phyloP scores from a whole-genome alignment of 2,113 vertebrate genomes.

The Phrynosoma platyrhinos region DNA sequence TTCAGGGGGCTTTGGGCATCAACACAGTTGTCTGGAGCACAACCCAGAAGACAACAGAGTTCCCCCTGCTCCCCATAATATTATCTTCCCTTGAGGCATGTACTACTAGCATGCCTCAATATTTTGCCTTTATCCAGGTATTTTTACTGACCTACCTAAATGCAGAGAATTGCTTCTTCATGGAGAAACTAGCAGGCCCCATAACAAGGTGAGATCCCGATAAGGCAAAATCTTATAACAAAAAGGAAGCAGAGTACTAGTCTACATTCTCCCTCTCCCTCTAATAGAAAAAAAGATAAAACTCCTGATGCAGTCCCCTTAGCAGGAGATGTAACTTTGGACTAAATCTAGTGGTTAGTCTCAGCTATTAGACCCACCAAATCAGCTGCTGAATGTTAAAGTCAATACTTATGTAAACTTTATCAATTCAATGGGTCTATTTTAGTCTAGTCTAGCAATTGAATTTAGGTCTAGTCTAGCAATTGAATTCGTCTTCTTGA shows the following conservation, averaged over 20 bases:
- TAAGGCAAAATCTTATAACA: too few species aligned
- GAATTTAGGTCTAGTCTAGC: too few species aligned
- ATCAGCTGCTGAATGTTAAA: too few species aligned
- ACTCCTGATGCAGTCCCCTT: background rate
- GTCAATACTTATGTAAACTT: too few species aligned
- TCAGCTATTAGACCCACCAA: too few species aligned
- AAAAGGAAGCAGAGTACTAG: too few species aligned
- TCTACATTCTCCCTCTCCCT: too few species aligned
- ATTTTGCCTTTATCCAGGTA: background rate
- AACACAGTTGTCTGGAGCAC: background rate
- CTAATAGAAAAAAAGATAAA: background rate
- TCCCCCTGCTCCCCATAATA: background rate
- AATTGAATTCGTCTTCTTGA: background rate
- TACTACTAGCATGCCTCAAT: background rate
- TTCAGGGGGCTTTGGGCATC: background rate
- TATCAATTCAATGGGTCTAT: too few species aligned
- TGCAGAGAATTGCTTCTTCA: background rate
- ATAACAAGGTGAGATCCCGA: too few species aligned
- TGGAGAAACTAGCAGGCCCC: background rate
- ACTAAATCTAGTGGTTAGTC: too few species aligned
- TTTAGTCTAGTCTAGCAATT: too few species aligned
- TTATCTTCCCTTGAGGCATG: background rate
- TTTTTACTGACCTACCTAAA: background rate
- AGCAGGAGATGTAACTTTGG: background rate
- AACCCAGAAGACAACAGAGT: background rate